Conservation (phyloP, 2,888 invertebrate genomes). For the Microchrysa polita region DNA sequence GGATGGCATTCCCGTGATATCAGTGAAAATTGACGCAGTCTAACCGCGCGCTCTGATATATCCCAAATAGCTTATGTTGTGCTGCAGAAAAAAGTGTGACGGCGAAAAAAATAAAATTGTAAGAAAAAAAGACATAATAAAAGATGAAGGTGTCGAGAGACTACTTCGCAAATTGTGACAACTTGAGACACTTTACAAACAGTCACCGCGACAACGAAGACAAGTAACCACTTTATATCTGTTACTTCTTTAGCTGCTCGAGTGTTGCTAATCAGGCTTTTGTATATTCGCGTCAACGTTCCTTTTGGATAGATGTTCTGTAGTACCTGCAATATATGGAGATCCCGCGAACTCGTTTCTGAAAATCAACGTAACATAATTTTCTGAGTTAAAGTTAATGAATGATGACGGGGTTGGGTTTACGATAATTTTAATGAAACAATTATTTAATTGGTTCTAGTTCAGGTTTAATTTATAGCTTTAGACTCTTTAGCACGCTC, state of each 20-base stretch:
- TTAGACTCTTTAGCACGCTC: no score
- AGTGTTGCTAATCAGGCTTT: conserved; percentile 43
- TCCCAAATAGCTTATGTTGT: conserved; percentile 7
- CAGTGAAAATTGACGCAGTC: not conserved
- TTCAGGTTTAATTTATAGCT: no score
- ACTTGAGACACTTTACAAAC: conserved; percentile 43
- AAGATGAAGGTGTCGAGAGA: conserved; percentile 3
- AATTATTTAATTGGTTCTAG: no score
- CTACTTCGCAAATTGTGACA: conserved; percentile 33
- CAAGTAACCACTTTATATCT: conserved; percentile 42
- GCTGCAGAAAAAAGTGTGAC: not conserved
- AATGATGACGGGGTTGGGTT: no score
- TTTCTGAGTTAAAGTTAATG: no score
- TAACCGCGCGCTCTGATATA: not conserved
- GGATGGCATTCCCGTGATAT: no score
- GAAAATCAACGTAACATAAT: no score
- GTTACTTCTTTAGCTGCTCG: conserved; percentile 39
- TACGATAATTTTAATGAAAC: no score
- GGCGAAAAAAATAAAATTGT: no score
- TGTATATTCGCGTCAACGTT: conserved; percentile 33
- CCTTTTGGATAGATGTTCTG: not conserved
- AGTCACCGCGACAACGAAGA: conserved; percentile 38
- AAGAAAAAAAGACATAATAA: no score
- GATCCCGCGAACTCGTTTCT: no score
- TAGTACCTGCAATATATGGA: no score